Base-by-base conservation (phyloP, 2,113 vertebrate genomes). In the Macquaria ambigua region DNA sequence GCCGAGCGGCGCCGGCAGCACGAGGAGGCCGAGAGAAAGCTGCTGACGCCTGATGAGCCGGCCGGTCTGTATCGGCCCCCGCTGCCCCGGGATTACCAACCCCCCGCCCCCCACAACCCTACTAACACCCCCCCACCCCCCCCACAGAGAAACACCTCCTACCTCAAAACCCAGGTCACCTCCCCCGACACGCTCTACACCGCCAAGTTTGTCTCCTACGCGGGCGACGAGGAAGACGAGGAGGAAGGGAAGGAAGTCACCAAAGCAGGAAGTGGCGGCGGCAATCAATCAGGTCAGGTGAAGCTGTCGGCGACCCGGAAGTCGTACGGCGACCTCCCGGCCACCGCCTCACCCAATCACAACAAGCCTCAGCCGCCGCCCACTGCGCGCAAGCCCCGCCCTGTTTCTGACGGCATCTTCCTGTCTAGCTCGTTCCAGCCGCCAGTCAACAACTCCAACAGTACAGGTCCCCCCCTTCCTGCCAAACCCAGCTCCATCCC, bases 181-280 rank as follows among this genome's bases (percentile, higher is more conserved):
- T 98, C 98, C 95, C 98, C 98, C 74, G 98, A 99, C 96, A 96
- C 97, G 92, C 95, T 99, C 96, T 99, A 98, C 97, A 98, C 98
- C 94, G 98, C 98, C 97, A 99, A 96, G 97, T 97, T 99, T 93
- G 97, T 99, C 93, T 96, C 98, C 71, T 99, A 97, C 96, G 95
- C 95, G 93, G 97, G 97, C 92, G 97, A 97, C 1, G 95, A 96
- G 76, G 96, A 96, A 48, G 94, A 96, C 58, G 96, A 96, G 56
- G 95, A 95, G 70, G 94, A 95, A 20, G 50, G 50, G 6, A 52
- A 73, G 0, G 95, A 97, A 61, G 23, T 41, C 80, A 43, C 56
- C 70, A 64, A 31, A 21, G 90, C 81, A 48, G 90, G 85, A 16
- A 86, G 80, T 69, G 85, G 84, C 58, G 87, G 83, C 75, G 90